Evolutionary conservation across 1,140 invertebrate species (phyloP).

Genomic region (Drosophila saltans): DNA sequence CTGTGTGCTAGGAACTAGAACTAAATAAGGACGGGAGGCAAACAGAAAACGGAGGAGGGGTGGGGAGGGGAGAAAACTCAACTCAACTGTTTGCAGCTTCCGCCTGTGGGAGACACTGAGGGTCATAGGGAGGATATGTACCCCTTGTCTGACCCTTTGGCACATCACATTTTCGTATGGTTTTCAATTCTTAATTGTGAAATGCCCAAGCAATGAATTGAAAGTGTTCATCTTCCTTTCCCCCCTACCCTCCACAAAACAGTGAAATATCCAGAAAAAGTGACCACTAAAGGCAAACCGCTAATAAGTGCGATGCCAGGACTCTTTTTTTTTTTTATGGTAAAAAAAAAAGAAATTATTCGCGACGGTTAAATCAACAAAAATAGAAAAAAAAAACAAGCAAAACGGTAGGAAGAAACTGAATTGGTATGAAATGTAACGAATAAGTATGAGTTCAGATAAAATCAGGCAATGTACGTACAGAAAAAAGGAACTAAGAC

Average conservation of each 20-base stretch:
- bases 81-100: constrained; percentile 49
- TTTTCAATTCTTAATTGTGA: constrained; percentile 54
- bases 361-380: constrained; percentile 52
- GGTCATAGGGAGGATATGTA: neutral
- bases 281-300: constrained; percentile 42
- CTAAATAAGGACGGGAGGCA: neutral
- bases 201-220: constrained; percentile 49
- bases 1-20: constrained; percentile 11
- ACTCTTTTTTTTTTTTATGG: constrained; percentile 5
- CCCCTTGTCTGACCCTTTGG: constrained; percentile 22
- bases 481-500: too few species aligned
- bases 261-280: neutral
- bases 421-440: too few species aligned
- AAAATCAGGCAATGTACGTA: too few species aligned
- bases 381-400: neutral
- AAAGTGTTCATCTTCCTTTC: constrained; percentile 34
- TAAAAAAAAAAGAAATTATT: neutral
- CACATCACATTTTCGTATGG: constrained; percentile 46
- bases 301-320: constrained; percentile 56
- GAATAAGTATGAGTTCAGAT: too few species aligned
- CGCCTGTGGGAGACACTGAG: constrained; percentile 3
- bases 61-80: neutral
- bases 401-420: too few species aligned
- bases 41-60: neutral
- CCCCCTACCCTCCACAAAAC: neutral